Base-by-base conservation (phyloP, 2,797 vertebrate genomes). In the Typhlichthys subterraneus region DNA sequence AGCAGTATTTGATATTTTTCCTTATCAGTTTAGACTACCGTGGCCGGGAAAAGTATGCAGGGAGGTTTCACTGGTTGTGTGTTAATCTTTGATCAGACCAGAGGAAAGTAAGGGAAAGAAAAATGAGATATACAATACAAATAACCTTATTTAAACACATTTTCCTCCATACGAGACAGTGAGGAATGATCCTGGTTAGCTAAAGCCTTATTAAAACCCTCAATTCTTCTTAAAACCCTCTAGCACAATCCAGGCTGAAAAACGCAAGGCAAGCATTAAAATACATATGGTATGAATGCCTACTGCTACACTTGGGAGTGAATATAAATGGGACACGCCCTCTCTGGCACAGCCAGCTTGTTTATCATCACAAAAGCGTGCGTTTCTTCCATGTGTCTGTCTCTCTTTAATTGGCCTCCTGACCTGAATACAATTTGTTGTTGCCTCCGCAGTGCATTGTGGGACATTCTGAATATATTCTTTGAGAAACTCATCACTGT, bases 51-150 rank as follows among this genome's bases (percentile, higher is more conserved):
- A 73, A 14, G 12, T 66, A 59, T 70, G 70, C 3, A 1, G 52
- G 45, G 70, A 33, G 15, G 12, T 61, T 71, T 54, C 29, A 52
- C 50, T 53, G 63, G 11, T 15, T 70, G 23, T 42, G 0, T 77
- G 58, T 46, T 87, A 55, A 79, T 79, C 61, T 85, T 70, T 75
- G 72, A 85, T 81, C 52, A 0, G 73, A 69, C 81, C 73, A 1
- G 48, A 31, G 63, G n/a, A 15, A 59, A 55, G 62, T 17, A 47
- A 56, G 14, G 1, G 3, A 0, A 51, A 61, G 63, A 69, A 81
- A 80, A 33, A 12, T 42, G 63, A 70, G 47, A 59, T 57, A 45
- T 63, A 53, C 51, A 51, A 51, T 14, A 15, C 50, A 19, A 51
- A 17, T 60, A 51, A 74, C 63, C 70, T 38, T 45, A 54, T 70